These are phyloP conservation scores for Apistogramma diplotaenia DNA, from an alignment of 2,113 vertebrate species.

Conservation along the genomic window DNA sequence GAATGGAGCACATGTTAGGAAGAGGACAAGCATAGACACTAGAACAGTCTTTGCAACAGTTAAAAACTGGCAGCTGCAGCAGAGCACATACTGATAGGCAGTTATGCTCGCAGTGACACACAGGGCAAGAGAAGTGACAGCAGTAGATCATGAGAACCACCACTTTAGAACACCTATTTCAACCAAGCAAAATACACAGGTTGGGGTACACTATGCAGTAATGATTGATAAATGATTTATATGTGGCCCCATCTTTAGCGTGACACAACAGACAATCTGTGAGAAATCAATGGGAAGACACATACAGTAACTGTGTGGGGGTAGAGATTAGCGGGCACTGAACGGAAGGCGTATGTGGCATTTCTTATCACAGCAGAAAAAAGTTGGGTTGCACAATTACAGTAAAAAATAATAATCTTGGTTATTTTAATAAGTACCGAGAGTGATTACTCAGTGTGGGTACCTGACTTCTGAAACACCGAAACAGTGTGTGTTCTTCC, in stretches of 20 bases:
- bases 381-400: neutral
- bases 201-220: neutral
- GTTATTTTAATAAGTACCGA: neutral
- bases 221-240: neutral
- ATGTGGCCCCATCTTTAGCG: neutral
- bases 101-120: neutral
- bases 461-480: neutral
- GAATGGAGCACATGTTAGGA: conserved; percentile 48
- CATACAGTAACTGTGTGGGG: neutral
- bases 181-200: neutral
- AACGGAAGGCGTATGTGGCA: neutral
- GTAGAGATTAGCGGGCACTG: neutral
- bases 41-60: conserved; percentile 43
- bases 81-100: neutral
- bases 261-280: neutral
- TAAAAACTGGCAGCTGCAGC: conserved; percentile 26
- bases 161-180: neutral
- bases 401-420: neutral
- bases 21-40: conserved; percentile 25
- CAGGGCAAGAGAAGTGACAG: neutral
- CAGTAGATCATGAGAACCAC: neutral
- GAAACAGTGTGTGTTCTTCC: neutral
- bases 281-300: neutral
- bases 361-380: neutral
- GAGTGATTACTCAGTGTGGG: neutral